Conservation (phyloP, 2,888 invertebrate species). For the Reticulitermes lucifugus region DNA sequence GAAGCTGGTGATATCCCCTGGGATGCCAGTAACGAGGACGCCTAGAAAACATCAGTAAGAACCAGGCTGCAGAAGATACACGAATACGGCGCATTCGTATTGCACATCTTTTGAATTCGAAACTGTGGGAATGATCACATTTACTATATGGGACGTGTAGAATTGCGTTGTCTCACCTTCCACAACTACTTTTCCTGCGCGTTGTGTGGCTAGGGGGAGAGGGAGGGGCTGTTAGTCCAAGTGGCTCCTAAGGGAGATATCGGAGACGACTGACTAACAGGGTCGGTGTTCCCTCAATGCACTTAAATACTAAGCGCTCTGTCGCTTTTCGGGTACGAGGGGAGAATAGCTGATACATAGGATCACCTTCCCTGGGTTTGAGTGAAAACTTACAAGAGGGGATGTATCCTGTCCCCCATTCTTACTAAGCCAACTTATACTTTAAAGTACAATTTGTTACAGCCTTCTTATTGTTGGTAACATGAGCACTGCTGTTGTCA, state of each 20-base stretch:
- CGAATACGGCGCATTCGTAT: conserved; percentile 5
- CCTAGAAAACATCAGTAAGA: conserved; percentile 16
- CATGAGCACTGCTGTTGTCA: background rate
- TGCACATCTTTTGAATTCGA: conserved; percentile 36
- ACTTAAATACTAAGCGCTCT: conserved; percentile 39
- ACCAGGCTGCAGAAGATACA: background rate
- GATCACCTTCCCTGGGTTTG: conserved; percentile 27
- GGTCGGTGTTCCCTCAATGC: conserved; percentile 11
- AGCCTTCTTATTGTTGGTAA: background rate
- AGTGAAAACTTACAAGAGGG: conserved; percentile 41
- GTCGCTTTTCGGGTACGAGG: conserved; percentile 33
- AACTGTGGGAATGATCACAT: conserved; percentile 27
- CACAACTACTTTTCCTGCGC: conserved; percentile 3
- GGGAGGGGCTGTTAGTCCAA: conserved; percentile 26
- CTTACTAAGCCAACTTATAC: background rate
- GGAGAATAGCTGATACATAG: conserved; percentile 47
- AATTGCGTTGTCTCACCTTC: conserved; percentile 21
- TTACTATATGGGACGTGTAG: background rate
- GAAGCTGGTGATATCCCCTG: background rate
- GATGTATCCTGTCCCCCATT: background rate
- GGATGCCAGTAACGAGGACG: conserved; percentile 17
- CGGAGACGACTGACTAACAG: conserved; percentile 35
- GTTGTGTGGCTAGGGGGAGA: background rate
- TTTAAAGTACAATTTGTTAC: conserved; percentile 23
- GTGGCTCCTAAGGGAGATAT: conserved; percentile 45